These are phyloP conservation scores for Scytalopus superciliaris DNA, from an alignment of 2,113 vertebrate genomes.

Conservation along the genomic window DNA sequence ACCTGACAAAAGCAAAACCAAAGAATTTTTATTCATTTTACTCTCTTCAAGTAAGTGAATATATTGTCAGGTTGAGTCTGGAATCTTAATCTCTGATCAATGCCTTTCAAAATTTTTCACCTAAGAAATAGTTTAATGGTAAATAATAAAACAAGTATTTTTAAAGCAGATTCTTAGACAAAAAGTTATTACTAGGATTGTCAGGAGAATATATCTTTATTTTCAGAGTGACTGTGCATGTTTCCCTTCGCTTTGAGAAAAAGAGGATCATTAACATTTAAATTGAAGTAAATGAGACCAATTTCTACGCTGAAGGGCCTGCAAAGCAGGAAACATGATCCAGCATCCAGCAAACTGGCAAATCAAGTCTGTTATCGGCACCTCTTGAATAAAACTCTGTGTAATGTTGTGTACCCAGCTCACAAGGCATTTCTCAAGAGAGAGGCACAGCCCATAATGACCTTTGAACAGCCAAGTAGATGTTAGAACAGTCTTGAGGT, in stretches of 20 bases:
- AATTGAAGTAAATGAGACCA: conserved; percentile 56
- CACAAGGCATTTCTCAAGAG: background rate
- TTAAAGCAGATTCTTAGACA: background rate
- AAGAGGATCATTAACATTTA: conserved; percentile 54
- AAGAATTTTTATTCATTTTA: background rate
- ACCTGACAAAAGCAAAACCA: background rate
- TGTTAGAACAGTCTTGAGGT: background rate
- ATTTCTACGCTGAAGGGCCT: background rate
- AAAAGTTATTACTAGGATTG: background rate
- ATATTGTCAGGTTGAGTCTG: background rate
- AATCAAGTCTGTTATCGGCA: conserved; percentile 42
- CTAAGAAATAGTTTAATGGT: background rate
- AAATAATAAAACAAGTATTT: background rate
- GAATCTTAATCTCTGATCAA: background rate
- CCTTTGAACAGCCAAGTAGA: background rate
- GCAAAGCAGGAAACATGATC: conserved; percentile 40
- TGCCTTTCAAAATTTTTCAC: background rate
- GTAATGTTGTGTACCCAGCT: conserved; percentile 24
- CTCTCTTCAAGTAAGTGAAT: background rate
- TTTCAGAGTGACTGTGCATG: conserved; percentile 2
- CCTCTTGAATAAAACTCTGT: background rate
- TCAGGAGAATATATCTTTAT: conserved; percentile 25
- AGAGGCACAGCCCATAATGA: background rate
- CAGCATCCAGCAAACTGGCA: conserved; percentile 13
- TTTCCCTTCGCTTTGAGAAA: conserved; percentile 1